These are phyloP conservation scores for Chloropsis cyanopogon DNA, from an alignment of 2,113 vertebrate species.

Conservation along the genomic window DNA sequence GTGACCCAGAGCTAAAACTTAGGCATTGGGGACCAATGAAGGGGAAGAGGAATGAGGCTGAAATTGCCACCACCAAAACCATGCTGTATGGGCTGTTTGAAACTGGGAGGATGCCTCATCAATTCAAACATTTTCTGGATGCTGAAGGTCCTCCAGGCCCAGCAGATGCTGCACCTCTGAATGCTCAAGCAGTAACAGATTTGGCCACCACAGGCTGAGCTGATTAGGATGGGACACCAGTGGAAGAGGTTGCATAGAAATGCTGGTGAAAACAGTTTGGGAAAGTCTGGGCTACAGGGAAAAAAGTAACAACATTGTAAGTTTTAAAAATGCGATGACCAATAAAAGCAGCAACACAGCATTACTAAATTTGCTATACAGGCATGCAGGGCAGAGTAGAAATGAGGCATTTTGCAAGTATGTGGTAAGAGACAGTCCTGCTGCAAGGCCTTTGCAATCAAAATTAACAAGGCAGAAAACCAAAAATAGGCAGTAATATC, in stretches of 20 bases:
- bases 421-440: background rate
- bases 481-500: background rate
- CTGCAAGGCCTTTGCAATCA: constrained; percentile 3
- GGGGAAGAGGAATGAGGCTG: background rate
- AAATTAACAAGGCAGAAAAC: background rate
- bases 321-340: background rate
- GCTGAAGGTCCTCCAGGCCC: background rate
- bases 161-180: background rate
- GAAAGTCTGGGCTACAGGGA: background rate
- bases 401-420: background rate
- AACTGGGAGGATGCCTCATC: background rate
- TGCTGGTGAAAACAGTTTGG: background rate
- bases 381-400: background rate
- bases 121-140: background rate
- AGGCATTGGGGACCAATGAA: background rate
- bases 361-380: background rate
- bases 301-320: background rate
- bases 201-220: fast-evolving
- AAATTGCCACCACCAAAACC: background rate
- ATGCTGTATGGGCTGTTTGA: background rate
- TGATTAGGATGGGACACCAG: background rate
- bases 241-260: background rate
- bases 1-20: background rate
- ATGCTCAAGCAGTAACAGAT: background rate
- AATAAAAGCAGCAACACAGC: background rate